A percentile compares a stretch with the other conserved stretches of the same genome.
phyloP scores from a whole-genome alignment of 2,797 vertebrate genomes.

The Ctenopoma multispine region DNA sequence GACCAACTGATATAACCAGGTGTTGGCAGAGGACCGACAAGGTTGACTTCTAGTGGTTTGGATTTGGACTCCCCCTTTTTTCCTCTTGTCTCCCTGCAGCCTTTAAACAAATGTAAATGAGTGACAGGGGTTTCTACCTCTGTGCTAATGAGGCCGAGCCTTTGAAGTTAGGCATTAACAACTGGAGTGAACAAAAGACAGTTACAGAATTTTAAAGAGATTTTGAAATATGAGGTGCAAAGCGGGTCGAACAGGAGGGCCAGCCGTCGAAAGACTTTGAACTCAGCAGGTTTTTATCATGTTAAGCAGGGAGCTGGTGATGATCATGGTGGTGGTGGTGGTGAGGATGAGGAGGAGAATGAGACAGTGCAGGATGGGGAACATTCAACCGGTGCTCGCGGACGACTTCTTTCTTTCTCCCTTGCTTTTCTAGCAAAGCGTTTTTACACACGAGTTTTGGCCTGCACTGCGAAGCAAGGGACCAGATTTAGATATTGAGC shows the following conservation, averaged over 20 bases:
- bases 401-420: slow-evolving; percentile 25
- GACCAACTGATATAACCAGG: slow-evolving; percentile 78
- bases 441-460: slow-evolving; percentile 35
- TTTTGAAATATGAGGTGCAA: slow-evolving; percentile 85
- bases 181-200: slow-evolving; percentile 88
- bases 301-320: slow-evolving; percentile 75
- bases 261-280: slow-evolving; percentile 82
- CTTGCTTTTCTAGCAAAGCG: slow-evolving; percentile 44
- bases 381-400: slow-evolving; percentile 72
- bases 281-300: slow-evolving; percentile 84
- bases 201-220: slow-evolving; percentile 88
- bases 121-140: slow-evolving; percentile 88
- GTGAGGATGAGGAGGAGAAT: slow-evolving; percentile 58
- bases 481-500: slow-evolving; percentile 28
- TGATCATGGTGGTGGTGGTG: slow-evolving; percentile 53
- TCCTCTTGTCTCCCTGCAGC: slow-evolving; percentile 74
- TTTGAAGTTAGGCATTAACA: slow-evolving; percentile 90
- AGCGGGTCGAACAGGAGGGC: slow-evolving; percentile 81
- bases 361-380: slow-evolving; percentile 69
- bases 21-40: slow-evolving; percentile 76
- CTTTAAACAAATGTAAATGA: slow-evolving; percentile 88
- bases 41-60: slow-evolving; percentile 84
- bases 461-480: slow-evolving; percentile 25
- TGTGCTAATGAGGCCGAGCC: slow-evolving; percentile 87
- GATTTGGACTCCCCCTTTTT: slow-evolving; percentile 74